These are phyloP conservation scores for Macropodus opercularis DNA, from an alignment of 2,797 vertebrate species.

Conservation along the genomic window DNA sequence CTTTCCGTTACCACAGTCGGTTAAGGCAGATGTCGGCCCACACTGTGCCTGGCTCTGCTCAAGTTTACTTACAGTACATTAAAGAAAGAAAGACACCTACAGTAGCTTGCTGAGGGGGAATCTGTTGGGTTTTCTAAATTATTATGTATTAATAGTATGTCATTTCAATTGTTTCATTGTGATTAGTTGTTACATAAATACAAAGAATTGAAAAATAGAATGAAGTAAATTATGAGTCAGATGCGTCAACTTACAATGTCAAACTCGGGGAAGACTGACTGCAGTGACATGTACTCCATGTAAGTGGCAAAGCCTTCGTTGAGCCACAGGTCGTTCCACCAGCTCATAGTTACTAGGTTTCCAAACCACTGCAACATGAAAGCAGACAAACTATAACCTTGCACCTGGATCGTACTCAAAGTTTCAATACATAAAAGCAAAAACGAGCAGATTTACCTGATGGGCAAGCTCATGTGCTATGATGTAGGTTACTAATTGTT, in stretches of 20 bases:
- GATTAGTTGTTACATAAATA: no score
- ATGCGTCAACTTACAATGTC: slow-evolving; percentile 83
- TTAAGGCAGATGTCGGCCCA: no score
- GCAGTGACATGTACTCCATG: slow-evolving; percentile 91
- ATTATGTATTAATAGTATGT: no score
- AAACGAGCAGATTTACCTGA: slow-evolving; percentile 83
- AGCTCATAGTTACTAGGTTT: slow-evolving; percentile 96
- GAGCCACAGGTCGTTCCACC: slow-evolving; percentile 98
- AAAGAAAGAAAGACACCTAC: no score
- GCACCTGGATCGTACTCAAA: not conserved
- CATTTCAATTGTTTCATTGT: no score
- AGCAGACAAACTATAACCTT: slow-evolving; percentile 32
- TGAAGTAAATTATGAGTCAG: not conserved
- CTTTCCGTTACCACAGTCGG: no score
- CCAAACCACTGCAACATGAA: slow-evolving; percentile 92
- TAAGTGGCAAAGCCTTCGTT: slow-evolving; percentile 98
- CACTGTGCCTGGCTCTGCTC: no score
- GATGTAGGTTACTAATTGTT: slow-evolving; percentile 88
- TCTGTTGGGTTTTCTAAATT: no score
- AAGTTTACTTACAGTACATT: no score
- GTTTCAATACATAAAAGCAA: not conserved
- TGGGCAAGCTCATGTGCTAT: slow-evolving; percentile 96
- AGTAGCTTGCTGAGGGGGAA: no score
- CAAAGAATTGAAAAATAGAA: no score
- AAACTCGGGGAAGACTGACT: slow-evolving; percentile 82